These are phyloP conservation scores for Tragelaphus imberbis DNA, from an alignment of 2,113 vertebrate genomes.

Conservation along the genomic window DNA sequence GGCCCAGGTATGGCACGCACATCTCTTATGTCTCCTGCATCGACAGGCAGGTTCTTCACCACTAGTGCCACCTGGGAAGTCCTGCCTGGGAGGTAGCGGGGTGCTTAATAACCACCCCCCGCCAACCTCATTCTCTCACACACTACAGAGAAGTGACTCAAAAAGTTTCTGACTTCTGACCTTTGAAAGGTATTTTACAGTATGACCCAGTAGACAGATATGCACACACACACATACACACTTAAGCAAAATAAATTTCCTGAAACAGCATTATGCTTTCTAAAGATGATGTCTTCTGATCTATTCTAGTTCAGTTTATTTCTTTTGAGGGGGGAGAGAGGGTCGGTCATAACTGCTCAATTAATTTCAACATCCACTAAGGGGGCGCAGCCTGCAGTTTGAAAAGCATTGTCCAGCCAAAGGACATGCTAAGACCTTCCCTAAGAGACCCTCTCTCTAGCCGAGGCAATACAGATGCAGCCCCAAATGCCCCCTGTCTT, in stretches of 20 bases:
- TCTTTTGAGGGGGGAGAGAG: accelerated
- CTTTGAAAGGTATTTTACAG: not conserved
- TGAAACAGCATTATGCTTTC: not conserved
- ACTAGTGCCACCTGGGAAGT: not conserved
- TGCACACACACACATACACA: not conserved
- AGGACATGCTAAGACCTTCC: not conserved
- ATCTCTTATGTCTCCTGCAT: not conserved
- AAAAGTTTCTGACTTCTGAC: not conserved
- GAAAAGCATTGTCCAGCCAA: not conserved
- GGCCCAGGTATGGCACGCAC: not conserved
- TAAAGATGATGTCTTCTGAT: not conserved
- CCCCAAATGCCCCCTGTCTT: not conserved
- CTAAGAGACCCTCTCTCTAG: not conserved
- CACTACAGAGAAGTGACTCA: not conserved
- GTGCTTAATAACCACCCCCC: not conserved
- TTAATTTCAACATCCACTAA: not conserved
- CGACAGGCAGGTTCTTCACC: not conserved
- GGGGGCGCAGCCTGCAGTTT: not conserved
- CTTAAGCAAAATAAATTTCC: not conserved
- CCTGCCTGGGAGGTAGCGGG: not conserved
- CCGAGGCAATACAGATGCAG: not conserved
- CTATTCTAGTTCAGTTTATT: not conserved
- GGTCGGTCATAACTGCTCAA: not conserved
- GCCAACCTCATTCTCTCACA: not conserved
- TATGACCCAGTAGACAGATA: not conserved